Base-by-base conservation (phyloP, 2,797 vertebrate genomes). In the Myripristis murdjan region DNA sequence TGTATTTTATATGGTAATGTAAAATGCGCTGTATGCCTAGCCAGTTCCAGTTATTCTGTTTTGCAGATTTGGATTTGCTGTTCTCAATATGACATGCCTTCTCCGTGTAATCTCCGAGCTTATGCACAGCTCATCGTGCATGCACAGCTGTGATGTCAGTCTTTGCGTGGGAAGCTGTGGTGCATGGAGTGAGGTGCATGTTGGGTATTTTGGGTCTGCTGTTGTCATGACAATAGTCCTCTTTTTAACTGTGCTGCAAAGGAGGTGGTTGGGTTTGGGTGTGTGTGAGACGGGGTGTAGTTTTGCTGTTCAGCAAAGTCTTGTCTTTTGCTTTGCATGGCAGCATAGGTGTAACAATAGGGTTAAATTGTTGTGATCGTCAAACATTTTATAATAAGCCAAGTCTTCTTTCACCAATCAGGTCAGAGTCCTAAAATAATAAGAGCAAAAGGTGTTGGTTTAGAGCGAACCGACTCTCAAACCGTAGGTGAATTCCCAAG, bases 351-450 rank as follows among this genome's bases (percentile, higher is more conserved):
- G 72, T 84, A 59, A 72, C 54, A 66, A 24, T 49, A 58, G 83
- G 79, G 68, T 33, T 77, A 16, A 82, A 76, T 49, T 94, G 90
- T 89, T 95, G 92, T 92, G 86, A 91, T 91, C 82, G 60, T 91
- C 92, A 73, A 68, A 89, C 84, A 90, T 87, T 86, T 92, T 93
- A 81, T 96, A 98, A 97, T 95, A 93, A 97, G 96, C 94, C 70
- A 92, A 96, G 95, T 98, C 95, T 98, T 98, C 94, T 99, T 97
- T 92, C 87, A 91, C 92, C 94, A 94, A 95, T 95, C 93, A 99
- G 98, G 98, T 99, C 98, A 99, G 91, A 99, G 98, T 93, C 98
- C 98, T 97, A 99, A 98, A 98, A 97, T 97, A 97, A 96, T 98
- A 97, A 98, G 98, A 97, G 95, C 96, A 96, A 98, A 98, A 95